Conservation (phyloP, 2,113 vertebrate genomes). For the Toxotes chatareus region DNA sequence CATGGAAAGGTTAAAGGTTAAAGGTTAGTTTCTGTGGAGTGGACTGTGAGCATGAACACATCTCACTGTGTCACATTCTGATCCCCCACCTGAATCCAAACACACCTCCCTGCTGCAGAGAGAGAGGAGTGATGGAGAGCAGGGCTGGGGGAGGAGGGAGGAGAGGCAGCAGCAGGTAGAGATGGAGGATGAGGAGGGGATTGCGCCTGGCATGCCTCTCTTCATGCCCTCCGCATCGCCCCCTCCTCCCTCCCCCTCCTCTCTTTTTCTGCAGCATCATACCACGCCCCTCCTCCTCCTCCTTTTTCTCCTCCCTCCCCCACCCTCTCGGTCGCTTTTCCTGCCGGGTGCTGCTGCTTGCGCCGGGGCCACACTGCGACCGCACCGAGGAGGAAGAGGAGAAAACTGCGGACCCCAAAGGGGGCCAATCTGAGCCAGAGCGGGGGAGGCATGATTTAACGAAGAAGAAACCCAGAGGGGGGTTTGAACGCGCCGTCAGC, state of each 20-base stretch:
- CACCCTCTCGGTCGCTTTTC: slow-evolving; percentile 50
- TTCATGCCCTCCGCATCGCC: slow-evolving; percentile 70
- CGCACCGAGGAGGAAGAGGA: slow-evolving; percentile 73
- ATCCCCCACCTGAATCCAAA: slow-evolving; percentile 52
- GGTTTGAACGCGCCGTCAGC: slow-evolving; percentile 19
- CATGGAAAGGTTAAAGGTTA: too few relatives aligned
- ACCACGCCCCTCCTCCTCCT: slow-evolving; percentile 31
- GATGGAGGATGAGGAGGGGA: slow-evolving; percentile 10
- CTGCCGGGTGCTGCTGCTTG: slow-evolving; percentile 72
- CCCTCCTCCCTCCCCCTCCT: slow-evolving; percentile 30
- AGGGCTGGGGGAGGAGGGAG: not conserved
- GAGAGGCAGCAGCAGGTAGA: slow-evolving; percentile 30
- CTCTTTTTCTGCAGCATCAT: slow-evolving; percentile 78
- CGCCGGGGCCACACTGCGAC: slow-evolving; percentile 79
- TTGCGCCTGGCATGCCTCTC: slow-evolving; percentile 54
- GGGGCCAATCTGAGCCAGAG: slow-evolving; percentile 54
- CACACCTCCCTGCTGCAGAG: slow-evolving; percentile 42
- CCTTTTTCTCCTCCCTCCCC: slow-evolving; percentile 1
- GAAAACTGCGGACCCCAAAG: slow-evolving; percentile 41
- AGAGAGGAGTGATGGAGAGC: not conserved
- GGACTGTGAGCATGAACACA: too few relatives aligned
- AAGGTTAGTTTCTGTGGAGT: too few relatives aligned
- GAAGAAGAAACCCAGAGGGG: slow-evolving; percentile 15
- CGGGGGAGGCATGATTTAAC: slow-evolving; percentile 31
- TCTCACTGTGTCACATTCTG: too few relatives aligned